Evolutionary conservation across 2,113 vertebrate species (phyloP).

Genomic region (Oceanodroma tethys): DNA sequence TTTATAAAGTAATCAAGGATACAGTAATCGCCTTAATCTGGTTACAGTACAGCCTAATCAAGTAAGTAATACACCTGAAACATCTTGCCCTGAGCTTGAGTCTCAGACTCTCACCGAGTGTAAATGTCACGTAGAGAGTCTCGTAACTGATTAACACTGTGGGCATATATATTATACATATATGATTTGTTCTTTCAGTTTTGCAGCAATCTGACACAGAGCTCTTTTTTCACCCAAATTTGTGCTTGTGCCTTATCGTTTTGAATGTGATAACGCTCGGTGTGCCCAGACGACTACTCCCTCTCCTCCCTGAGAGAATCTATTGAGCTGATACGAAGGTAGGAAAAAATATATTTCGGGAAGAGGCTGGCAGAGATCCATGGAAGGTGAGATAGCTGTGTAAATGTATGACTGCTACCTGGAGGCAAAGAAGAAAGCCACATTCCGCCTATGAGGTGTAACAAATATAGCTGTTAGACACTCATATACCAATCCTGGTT

Average conservation of each 20-base stretch:
- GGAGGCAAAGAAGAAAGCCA: background rate
- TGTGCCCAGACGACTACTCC: background rate
- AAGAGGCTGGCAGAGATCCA: background rate
- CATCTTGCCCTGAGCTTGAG: background rate
- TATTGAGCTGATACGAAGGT: background rate
- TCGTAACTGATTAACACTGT: background rate
- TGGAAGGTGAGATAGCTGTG: background rate
- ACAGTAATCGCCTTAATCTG: background rate
- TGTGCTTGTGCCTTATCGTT: background rate
- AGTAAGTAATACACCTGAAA: constrained; percentile 25
- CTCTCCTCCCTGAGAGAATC: background rate
- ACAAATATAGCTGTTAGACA: background rate
- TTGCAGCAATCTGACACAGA: background rate
- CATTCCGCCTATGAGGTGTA: background rate
- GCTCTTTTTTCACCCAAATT: background rate
- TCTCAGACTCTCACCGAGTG: background rate
- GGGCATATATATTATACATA: background rate
- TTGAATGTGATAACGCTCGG: background rate
- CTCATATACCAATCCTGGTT: background rate
- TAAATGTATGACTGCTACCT: background rate
- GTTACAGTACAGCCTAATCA: background rate
- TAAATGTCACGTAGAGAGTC: background rate
- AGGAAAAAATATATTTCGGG: background rate
- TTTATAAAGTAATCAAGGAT: background rate
- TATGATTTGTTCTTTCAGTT: background rate